These are phyloP conservation scores for Scomber scombrus DNA, from an alignment of 2,113 vertebrate species.

Conservation along the genomic window DNA sequence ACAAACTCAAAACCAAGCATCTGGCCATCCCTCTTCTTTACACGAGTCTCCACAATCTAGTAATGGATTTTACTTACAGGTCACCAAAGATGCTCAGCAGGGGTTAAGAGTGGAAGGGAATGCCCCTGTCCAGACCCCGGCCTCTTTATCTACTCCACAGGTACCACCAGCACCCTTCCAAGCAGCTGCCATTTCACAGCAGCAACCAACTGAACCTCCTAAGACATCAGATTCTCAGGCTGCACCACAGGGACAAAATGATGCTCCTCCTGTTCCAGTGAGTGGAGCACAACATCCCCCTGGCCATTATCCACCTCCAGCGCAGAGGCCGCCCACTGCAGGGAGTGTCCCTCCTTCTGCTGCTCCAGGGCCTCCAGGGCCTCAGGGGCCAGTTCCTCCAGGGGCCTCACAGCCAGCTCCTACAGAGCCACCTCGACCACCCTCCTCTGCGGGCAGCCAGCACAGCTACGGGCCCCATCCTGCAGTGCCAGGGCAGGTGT, in stretches of 20 bases:
- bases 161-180: constrained; percentile 49
- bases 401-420: constrained; percentile 66
- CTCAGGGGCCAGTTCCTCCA: constrained; percentile 58
- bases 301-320: constrained; percentile 62
- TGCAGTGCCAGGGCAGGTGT: constrained; percentile 69
- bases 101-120: constrained; percentile 75
- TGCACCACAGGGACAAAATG: constrained; percentile 63
- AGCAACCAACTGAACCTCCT: constrained; percentile 51
- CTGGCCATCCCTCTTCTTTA: constrained; percentile 70
- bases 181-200: constrained; percentile 60
- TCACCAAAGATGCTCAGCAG: constrained; percentile 89
- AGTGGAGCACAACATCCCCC: constrained; percentile 52
- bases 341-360: constrained; percentile 48
- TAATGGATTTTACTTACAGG: constrained; percentile 94
- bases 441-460: constrained; percentile 84
- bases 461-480: constrained; percentile 81
- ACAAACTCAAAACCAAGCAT: constrained; percentile 74
- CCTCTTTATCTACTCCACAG: constrained; percentile 52
- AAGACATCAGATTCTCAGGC: constrained; percentile 56
- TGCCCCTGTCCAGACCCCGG: constrained; percentile 55
- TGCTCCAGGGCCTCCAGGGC: constrained; percentile 60
- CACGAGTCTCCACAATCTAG: constrained; percentile 71
- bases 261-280: constrained; percentile 34
- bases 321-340: constrained; percentile 49
- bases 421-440: constrained; percentile 85